Percentiles rank a stretch among this genome's conserved stretches.
phyloP scores from a whole-genome alignment of 2,797 vertebrate genomes.

The Eulemur albifrons region DNA sequence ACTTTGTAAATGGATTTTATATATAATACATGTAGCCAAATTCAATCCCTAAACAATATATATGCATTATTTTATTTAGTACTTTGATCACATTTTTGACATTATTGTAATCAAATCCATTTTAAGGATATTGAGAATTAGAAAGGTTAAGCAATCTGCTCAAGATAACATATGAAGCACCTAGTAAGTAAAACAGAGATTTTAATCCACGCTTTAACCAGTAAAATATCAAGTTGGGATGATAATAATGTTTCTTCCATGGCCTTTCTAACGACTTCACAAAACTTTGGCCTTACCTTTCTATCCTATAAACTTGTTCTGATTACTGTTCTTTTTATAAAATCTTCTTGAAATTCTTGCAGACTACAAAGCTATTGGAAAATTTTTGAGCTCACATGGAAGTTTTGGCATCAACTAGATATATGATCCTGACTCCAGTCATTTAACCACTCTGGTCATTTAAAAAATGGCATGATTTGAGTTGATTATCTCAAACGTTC shows the following conservation, averaged over 20 bases:
- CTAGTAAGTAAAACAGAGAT: neutral
- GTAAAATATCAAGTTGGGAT: neutral
- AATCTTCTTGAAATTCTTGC: neutral
- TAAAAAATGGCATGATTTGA: neutral
- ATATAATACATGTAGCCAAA: neutral
- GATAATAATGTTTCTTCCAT: neutral
- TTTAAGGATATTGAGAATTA: neutral
- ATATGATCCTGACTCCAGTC: neutral
- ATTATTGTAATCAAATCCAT: neutral
- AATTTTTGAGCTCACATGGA: neutral
- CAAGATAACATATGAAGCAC: neutral
- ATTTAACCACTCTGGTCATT: neutral
- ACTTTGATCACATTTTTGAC: neutral
- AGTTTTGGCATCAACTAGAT: neutral
- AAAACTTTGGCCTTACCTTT: neutral
- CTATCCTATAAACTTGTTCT: neutral
- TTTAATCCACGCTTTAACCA: conserved; percentile 1
- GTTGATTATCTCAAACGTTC: neutral
- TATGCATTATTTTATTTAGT: neutral
- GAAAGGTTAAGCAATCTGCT: neutral
- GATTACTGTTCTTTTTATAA: neutral
- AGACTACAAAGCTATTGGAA: neutral
- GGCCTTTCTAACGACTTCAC: neutral
- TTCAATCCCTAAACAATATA: neutral
- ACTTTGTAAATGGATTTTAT: neutral